These are phyloP conservation scores for Sminthurinus signatus DNA, from an alignment of 1,140 invertebrate species.

Conservation along the genomic window DNA sequence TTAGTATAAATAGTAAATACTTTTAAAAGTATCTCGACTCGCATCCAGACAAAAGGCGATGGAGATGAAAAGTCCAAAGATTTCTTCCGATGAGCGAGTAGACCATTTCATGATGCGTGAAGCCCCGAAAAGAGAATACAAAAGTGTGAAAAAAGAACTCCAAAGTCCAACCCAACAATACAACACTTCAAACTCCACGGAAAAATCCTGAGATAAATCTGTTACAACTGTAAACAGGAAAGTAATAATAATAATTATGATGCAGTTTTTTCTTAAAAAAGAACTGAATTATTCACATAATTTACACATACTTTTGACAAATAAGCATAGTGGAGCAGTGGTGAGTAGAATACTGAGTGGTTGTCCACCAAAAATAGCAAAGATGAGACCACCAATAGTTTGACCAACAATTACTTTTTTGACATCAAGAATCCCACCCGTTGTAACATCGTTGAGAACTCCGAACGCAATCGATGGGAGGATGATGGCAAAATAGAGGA, in stretches of 20 bases:
- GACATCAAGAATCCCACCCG: constrained; percentile 56
- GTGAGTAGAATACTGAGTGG: constrained; percentile 58
- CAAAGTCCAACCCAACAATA: constrained; percentile 58
- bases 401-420: constrained; percentile 58
- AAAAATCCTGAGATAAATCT: constrained; percentile 54
- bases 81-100: constrained; percentile 61
- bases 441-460: constrained; percentile 58
- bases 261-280: too few species aligned
- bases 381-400: constrained; percentile 56
- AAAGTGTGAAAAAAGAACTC: constrained; percentile 56
- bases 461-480: constrained; percentile 60
- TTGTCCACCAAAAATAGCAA: constrained; percentile 56
- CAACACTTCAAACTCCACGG: constrained; percentile 56
- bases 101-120: constrained; percentile 59
- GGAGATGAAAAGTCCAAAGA: constrained; percentile 59
- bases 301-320: constrained; percentile 54
- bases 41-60: constrained; percentile 59
- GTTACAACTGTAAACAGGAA: constrained; percentile 55
- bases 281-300: too few species aligned
- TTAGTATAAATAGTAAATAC: constrained; percentile 38
- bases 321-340: constrained; percentile 59
- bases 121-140: constrained; percentile 56
- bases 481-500: constrained; percentile 60
- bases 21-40: constrained; percentile 51
- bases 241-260: too few species aligned